These are phyloP conservation scores for Lepus americanus DNA, from an alignment of 2,113 vertebrate species.

Conservation along the genomic window DNA sequence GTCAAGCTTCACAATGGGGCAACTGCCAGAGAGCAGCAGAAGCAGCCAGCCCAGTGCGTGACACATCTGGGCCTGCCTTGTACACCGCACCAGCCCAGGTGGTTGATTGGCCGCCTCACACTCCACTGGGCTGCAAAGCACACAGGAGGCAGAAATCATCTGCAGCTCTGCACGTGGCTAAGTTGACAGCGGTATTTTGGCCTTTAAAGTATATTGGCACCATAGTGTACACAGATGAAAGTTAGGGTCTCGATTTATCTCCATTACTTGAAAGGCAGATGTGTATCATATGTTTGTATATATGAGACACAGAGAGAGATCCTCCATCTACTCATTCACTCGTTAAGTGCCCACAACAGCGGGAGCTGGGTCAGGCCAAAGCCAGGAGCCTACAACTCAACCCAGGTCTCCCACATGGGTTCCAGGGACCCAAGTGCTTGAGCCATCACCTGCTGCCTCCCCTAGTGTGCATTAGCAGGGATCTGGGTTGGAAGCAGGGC, in stretches of 20 bases:
- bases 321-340: too few relatives aligned
- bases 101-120: rapidly evolving
- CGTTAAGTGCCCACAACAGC: too few relatives aligned
- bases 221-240: not conserved
- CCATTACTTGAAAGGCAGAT: not conserved
- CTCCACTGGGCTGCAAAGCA: not conserved
- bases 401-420: too few relatives aligned
- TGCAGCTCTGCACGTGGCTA: too few relatives aligned
- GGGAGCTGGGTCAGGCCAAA: too few relatives aligned
- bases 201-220: not conserved
- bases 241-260: not conserved
- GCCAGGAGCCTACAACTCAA: too few relatives aligned
- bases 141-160: not conserved
- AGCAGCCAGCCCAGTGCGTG: rapidly evolving
- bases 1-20: not conserved
- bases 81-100: rapidly evolving
- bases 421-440: too few relatives aligned
- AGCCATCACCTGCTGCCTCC: too few relatives aligned
- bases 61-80: not conserved
- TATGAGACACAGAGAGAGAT: too few relatives aligned
- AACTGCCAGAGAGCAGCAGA: not conserved
- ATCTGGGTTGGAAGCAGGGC: too few relatives aligned
- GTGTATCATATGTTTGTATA: not conserved
- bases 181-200: not conserved
- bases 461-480: too few relatives aligned